Base-by-base conservation (phyloP, 2,113 vertebrate genomes). In the Pangasianodon hypophthalmus region DNA sequence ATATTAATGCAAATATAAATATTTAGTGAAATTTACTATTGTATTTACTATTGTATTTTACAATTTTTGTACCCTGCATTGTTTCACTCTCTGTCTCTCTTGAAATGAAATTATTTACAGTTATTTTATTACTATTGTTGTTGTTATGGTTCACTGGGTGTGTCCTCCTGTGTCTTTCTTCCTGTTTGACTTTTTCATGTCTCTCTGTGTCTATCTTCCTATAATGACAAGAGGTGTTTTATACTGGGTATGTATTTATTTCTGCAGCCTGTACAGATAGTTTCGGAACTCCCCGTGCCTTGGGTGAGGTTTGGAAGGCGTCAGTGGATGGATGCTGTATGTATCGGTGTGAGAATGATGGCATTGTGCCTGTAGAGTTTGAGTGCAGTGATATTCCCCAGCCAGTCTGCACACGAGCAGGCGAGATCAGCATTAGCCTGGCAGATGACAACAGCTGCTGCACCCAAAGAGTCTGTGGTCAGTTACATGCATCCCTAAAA, bases 221-320 rank as follows among this genome's bases (percentile, higher is more conserved):
- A 48, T 50, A 50, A 32, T 52, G 29, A 32, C 9, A 48, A 29
- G 26, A n/a, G 26, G 41, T 82, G 29, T 64, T 69, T 77, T 77
- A 67, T 37, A 41, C 11, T 56, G 62, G 5, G 29, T 48, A 58
- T 71, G 11, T 83, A n/a, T 92, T 81, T 94, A 37, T 94, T 26
- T 94, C 0, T 90, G 85, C 94, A 99, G 98, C 98, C 62, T 99
- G 98, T 91, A 99, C 98, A 0, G 98, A 99, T 93, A 97, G 96
- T 91, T 92, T 94, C 0, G 98, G 97, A 56, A 24, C 90, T 67
- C 98, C 98, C 0, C 97, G 83, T 62, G 96, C 97, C 0, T 88
- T 97, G 64, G 98, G 98, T 0, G 98, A 99, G 91, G 94, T 95
- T 86, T 99, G 98, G 98, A 97, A 96, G 88, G 97, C 97, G 50